Evolutionary conservation across 2,888 invertebrate species (phyloP).

Genomic region (Noctua pronuba): DNA sequence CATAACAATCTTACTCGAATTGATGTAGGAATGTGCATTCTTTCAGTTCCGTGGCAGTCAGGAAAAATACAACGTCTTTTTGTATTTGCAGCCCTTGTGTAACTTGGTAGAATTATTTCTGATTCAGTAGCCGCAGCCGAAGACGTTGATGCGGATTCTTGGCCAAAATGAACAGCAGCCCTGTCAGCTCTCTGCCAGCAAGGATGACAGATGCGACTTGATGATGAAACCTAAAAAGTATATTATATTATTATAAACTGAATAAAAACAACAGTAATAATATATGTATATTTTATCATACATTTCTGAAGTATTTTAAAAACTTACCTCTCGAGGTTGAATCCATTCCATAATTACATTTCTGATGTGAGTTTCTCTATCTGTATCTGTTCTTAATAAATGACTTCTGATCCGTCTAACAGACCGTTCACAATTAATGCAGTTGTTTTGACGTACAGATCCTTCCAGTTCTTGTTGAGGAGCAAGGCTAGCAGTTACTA

Average conservation of each 20-base stretch:
- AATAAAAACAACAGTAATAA: background rate
- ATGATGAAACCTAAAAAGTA: constrained; percentile 2
- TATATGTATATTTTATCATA: too few species aligned
- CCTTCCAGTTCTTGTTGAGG: constrained; percentile 10
- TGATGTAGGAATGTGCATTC: background rate
- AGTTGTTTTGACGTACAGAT: too few species aligned
- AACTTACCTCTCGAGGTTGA: constrained; percentile 15
- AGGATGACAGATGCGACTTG: constrained; percentile 22
- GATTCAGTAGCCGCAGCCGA: constrained; percentile 4
- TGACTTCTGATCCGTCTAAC: constrained; percentile 12
- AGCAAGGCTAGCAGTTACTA: background rate
- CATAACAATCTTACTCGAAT: constrained; percentile 5
- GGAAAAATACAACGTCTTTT: constrained; percentile 25
- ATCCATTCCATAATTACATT: constrained; percentile 4
- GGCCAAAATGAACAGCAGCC: constrained; percentile 6
- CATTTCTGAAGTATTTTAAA: background rate
- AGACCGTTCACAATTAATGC: constrained; percentile 5
- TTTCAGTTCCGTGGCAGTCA: constrained; percentile 7
- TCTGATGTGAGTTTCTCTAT: constrained; percentile 10
- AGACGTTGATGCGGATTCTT: constrained; percentile 16
- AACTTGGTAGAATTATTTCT: constrained; percentile 33
- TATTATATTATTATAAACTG: constrained; percentile 2
- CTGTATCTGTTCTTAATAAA: background rate
- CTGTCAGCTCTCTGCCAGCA: constrained; percentile 37
- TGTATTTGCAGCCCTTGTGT: constrained; percentile 31